phyloP scores from a whole-genome alignment of 2,113 vertebrate species.

The Catharus fuscescens region DNA sequence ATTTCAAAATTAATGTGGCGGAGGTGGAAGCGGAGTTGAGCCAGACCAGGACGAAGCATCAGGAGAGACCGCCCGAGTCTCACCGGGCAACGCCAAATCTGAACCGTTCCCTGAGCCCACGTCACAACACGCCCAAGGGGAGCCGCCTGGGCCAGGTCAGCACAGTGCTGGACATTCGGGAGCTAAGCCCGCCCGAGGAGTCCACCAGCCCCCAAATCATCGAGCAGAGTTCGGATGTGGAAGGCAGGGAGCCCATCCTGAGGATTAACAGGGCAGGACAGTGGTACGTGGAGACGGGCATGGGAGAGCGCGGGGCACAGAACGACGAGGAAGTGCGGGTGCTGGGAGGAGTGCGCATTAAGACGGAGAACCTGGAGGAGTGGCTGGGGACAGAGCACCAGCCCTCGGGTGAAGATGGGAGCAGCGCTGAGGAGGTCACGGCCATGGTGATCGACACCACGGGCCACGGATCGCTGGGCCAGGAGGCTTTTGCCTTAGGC shows the following conservation, averaged over 20 bases:
- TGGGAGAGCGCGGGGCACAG: constrained; percentile 78
- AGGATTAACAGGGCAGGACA: constrained; percentile 95
- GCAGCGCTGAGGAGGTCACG: constrained; percentile 86
- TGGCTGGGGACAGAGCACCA: constrained; percentile 90
- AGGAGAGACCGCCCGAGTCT: constrained; percentile 78
- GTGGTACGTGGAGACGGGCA: constrained; percentile 94
- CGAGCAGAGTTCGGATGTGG: constrained; percentile 82
- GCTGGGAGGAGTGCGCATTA: constrained; percentile 88
- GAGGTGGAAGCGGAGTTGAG: constrained; percentile 86
- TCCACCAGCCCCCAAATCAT: constrained; percentile 89
- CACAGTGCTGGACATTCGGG: constrained; percentile 81
- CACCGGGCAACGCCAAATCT: constrained; percentile 75
- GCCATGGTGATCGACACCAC: constrained; percentile 94
- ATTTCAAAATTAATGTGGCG: constrained; percentile 92
- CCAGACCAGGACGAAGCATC: constrained; percentile 76
- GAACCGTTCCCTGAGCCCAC: constrained; percentile 78
- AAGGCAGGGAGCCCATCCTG: constrained; percentile 88
- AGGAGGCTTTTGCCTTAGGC: constrained; percentile 79
- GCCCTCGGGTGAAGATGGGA: constrained; percentile 88
- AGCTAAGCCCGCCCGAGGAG: constrained; percentile 87
- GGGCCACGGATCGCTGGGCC: constrained; percentile 83
- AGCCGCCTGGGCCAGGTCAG: constrained; percentile 79
- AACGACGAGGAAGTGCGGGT: constrained; percentile 82
- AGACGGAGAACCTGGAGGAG: constrained; percentile 93
- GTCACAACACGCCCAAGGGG: constrained; percentile 77